Conservation (phyloP, 2,113 vertebrate species). For the Tenrec ecaudatus region DNA sequence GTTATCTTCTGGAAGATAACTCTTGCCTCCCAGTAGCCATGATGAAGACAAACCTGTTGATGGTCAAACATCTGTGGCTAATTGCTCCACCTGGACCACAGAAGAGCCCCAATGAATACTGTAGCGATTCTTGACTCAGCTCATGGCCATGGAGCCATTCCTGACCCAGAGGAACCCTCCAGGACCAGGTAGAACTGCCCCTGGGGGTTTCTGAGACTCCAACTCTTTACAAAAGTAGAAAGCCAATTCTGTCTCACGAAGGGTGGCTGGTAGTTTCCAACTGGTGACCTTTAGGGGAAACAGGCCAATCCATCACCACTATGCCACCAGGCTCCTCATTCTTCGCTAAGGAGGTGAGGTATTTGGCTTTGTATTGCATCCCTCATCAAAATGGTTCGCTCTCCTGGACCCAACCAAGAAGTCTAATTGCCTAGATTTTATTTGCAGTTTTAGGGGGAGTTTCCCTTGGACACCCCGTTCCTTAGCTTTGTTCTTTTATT, state of each 20-base stretch:
- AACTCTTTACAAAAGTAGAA: too few relatives aligned
- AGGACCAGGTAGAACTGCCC: too few relatives aligned
- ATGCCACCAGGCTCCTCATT: too few relatives aligned
- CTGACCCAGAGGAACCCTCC: too few relatives aligned
- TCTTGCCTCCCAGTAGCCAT: background rate
- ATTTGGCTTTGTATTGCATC: background rate
- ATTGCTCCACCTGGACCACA: background rate
- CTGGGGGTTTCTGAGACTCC: too few relatives aligned
- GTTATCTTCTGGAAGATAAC: background rate
- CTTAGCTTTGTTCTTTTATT: background rate
- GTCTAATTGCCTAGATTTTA: background rate
- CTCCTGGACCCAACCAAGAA: background rate
- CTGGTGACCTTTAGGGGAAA: too few relatives aligned
- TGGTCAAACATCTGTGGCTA: background rate
- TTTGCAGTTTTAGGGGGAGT: accelerated
- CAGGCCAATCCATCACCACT: too few relatives aligned
- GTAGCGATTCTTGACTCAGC: background rate
- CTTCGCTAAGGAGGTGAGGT: background rate
- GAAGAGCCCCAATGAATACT: background rate
- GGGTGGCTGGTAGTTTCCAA: too few relatives aligned
- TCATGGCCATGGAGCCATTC: too few relatives aligned
- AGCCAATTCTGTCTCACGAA: too few relatives aligned
- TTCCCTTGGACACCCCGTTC: background rate
- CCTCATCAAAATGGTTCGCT: background rate
- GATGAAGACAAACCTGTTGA: background rate